phyloP scores from a whole-genome alignment of 2,113 vertebrate species.

The Sinocyclocheilus maitianheensis region DNA sequence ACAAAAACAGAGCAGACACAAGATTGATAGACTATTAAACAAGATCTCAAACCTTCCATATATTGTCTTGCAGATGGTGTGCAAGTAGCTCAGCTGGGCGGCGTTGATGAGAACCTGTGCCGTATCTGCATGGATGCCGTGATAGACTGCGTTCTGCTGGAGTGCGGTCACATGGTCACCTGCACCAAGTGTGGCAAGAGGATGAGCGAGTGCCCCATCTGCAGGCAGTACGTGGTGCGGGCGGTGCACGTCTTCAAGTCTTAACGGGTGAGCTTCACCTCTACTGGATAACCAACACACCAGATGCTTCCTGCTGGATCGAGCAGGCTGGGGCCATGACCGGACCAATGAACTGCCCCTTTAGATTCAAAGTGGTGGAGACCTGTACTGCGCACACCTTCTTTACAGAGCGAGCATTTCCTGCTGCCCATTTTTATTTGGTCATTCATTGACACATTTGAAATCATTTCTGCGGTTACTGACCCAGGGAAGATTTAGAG shows the following conservation, averaged over 20 bases:
- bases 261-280: conserved; percentile 61
- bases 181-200: conserved; percentile 97
- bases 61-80: conserved; percentile 79
- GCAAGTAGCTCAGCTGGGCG: conserved; percentile 78
- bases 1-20: not conserved
- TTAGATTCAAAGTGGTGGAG: not conserved
- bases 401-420: not conserved
- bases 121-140: conserved; percentile 98
- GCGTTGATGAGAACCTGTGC: conserved; percentile 88
- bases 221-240: conserved; percentile 95
- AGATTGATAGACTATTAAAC: not conserved
- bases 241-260: conserved; percentile 98
- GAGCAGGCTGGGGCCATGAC: conserved; percentile 7
- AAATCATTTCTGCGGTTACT: conserved; percentile 4
- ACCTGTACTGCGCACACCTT: not conserved
- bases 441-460: conserved; percentile 7
- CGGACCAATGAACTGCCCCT: not conserved
- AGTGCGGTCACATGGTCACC: conserved; percentile 98
- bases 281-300: conserved; percentile 3
- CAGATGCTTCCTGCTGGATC: not conserved
- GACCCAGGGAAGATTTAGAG: conserved; percentile 13
- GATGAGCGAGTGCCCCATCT: conserved; percentile 99
- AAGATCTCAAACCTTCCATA: not conserved
- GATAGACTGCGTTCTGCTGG: conserved; percentile 96
- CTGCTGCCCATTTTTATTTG: conserved; percentile 1